Base-by-base conservation (phyloP, 2,113 vertebrate species). In the Vimba vimba region DNA sequence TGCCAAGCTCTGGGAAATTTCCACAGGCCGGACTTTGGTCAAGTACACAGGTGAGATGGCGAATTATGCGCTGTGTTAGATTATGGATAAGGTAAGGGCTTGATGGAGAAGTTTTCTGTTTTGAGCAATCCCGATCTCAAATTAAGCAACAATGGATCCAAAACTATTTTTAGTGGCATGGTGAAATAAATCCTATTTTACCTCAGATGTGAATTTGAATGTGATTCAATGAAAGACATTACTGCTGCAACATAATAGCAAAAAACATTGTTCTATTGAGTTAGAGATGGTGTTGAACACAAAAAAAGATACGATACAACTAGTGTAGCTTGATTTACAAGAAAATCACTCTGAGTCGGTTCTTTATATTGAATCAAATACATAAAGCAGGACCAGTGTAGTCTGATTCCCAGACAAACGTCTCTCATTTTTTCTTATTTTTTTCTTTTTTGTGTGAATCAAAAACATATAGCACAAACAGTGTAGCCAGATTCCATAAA, bases 1-100 rank as follows among this genome's bases (percentile, higher is more conserved):
- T 89, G 97, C 97, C 68, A 99, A 98, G 84, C 96, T 99, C 5
- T 99, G 98, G 98, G 98, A 99, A 91, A 98, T 99, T 85, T 99
- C 98, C 13, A 98, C 98, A 0, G 97, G 98, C 9, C 94, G 98
- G 25, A 98, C 97, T 0, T 91, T 99, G 87, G 97, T 99, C 88
- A 98, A 99, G 74, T 99, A 99, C 94, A 99, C 98, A 88, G 98
- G 98, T 99, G 92, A 84, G 88, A n/a, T 73, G 10, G 19, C 6
- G 68, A 36, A 39, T 71, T 30, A 27, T 66, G 33, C 8, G 1
- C 15, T 27, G 19, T 10, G 3, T 25, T n/a, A 74, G 71, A 75
- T 43, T 74, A 45, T 43, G 21, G 21, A 43, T 33, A 10, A 1
- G 2, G 7, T 33, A 30, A 21, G 12, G 57, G 23, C n/a, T 25